Evolutionary conservation across 1,140 invertebrate genomes (phyloP).

Genomic region (Metopolophium dirhodum): DNA sequence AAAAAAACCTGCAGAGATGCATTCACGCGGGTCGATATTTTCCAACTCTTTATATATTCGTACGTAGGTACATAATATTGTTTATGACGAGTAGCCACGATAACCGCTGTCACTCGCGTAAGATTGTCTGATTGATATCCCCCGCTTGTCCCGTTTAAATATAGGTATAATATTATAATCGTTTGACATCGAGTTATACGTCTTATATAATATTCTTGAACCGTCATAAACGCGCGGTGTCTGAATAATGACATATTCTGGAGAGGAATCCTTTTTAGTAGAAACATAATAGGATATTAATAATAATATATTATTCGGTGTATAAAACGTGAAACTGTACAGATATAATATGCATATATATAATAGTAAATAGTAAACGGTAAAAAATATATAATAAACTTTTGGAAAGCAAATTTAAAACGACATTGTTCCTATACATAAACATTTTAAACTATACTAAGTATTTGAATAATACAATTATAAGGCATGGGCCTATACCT

Average conservation of each 20-base stretch:
- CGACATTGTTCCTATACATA: background rate
- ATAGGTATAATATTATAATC: background rate
- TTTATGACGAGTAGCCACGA: slow-evolving; percentile 3
- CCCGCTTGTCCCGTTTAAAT: background rate
- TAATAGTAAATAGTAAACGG: background rate
- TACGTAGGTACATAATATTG: background rate
- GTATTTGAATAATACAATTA: background rate
- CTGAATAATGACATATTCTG: background rate
- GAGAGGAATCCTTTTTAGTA: background rate
- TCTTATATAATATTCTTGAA: background rate
- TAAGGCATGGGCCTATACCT: background rate
- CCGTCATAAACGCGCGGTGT: background rate
- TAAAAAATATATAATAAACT: background rate
- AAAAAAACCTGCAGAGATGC: background rate
- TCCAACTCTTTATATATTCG: background rate
- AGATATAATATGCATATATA: too few species aligned
- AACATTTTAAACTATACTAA: background rate
- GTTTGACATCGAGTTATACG: background rate
- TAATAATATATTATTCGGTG: background rate
- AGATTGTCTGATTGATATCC: background rate
- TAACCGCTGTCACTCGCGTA: background rate
- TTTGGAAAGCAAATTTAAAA: background rate
- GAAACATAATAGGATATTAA: background rate
- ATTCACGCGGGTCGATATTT: background rate
- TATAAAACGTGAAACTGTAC: background rate